Base-by-base conservation (phyloP, 2,888 invertebrate genomes). In the Clusia tigrina region DNA sequence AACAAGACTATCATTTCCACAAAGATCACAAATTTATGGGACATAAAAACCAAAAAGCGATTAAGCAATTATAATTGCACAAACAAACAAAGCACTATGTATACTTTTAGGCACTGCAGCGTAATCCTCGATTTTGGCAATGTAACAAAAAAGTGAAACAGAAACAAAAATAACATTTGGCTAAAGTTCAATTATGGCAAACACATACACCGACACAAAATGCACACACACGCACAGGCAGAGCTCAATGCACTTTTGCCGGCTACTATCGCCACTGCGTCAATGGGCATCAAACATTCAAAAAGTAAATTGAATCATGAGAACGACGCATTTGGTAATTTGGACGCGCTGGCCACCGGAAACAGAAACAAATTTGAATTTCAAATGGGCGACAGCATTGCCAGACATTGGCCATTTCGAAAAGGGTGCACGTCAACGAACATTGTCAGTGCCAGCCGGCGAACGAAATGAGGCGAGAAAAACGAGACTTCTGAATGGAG, bases 301-400 rank as follows among this genome's bases (percentile, higher is more conserved):
- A 25, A 3, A 38, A 54, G 25, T 42, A 51, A 57, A 46, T 46
- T 46, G 58, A 54, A 58, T 58, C 20, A 58, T 46, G 48, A 6
- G 32, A 32, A 6, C 22, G 18, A 18, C 48, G 18, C 42, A 42
- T 42, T 42, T n/a, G 9, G 42, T 10, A 10, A n/a, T 5, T 5
- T 42, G 24, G 24, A 23, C 24, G 24, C 20, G 38, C 1, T 38
- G 38, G 32, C 56, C 20, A 42, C 23, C 48, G 48, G 46, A 58
- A 48, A 48, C 26, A 18, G 48, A 48, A 5, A 22, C 22, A n/a
- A 58, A 48, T 56, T 58, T 48, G 26, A 58, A 58, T 51, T 58
- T 58, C 58, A 48, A 58, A 58, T 58, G 26, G 57, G 48, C 48
- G 42, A 15, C 42, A 17, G 12, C n/a, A 42, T 42, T 6, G 42